Evolutionary conservation across 2,797 vertebrate species (phyloP).

Genomic region (Argentina silus): DNA sequence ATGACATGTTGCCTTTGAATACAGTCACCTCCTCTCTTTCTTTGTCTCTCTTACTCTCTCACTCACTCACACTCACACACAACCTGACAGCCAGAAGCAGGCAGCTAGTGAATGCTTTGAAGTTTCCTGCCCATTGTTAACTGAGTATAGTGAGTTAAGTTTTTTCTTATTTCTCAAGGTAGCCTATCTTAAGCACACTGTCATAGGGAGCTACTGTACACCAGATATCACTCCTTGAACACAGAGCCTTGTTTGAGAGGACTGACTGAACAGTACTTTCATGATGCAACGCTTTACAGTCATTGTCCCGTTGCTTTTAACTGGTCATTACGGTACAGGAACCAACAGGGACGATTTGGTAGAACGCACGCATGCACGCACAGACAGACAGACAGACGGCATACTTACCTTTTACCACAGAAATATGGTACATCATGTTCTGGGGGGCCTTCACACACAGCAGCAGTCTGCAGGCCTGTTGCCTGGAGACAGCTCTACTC

Average conservation of each 20-base stretch:
- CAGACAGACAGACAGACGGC: background rate
- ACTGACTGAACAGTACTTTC: background rate
- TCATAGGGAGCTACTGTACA: background rate
- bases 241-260: background rate
- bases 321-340: background rate
- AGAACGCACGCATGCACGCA: too few species aligned
- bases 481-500: slow-evolving; percentile 31
- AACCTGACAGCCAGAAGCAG: background rate
- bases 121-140: background rate
- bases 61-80: background rate
- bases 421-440: background rate
- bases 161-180: background rate
- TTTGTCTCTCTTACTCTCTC: background rate
- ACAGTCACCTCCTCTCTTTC: background rate
- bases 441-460: background rate
- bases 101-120: background rate
- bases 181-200: background rate
- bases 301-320: background rate
- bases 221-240: background rate
- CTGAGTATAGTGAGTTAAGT: background rate
- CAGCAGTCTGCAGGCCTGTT: slow-evolving; percentile 23
- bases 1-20: background rate
- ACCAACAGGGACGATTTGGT: background rate
- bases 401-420: background rate
- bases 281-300: background rate